Conservation (phyloP, 2,797 vertebrate species). For the Rhodeus uyekii region DNA sequence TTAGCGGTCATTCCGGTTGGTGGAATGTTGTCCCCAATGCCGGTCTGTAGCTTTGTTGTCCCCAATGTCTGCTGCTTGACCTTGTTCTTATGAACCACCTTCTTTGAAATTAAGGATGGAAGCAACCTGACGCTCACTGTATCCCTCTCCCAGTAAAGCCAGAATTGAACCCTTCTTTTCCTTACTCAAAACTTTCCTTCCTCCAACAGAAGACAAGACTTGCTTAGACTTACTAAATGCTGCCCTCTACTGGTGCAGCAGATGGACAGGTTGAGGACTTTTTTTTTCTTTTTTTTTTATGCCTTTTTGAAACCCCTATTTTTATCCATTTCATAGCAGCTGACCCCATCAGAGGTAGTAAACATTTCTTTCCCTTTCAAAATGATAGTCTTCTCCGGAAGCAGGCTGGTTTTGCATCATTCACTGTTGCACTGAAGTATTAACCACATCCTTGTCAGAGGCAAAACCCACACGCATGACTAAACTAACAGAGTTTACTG, state of each 20-base stretch:
- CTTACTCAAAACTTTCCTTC: no score
- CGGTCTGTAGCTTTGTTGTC: no score
- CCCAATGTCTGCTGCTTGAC: no score
- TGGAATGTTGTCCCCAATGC: no score
- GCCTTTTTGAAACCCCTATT: not conserved
- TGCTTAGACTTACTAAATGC: not conserved
- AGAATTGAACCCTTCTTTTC: no score
- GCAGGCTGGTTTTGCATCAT: not conserved
- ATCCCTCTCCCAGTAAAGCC: no score
- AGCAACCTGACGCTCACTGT: no score
- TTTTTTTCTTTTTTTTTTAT: not conserved
- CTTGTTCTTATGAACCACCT: no score
- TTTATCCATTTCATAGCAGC: not conserved
- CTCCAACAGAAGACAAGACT: not conserved
- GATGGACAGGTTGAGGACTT: not conserved
- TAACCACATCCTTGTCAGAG: conserved; percentile 54
- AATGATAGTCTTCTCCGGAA: conserved; percentile 35
- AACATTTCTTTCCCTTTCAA: not conserved
- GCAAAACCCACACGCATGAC: not conserved
- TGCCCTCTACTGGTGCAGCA: not conserved
- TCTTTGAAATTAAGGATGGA: no score
- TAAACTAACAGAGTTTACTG: not conserved
- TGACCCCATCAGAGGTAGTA: not conserved
- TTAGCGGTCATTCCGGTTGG: no score
- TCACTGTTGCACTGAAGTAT: conserved; percentile 16